A percentile compares a stretch with the other conserved stretches of the same genome.
Evolutionary conservation across 2,888 invertebrate species (phyloP).

Genomic region (Hartigia nigra): DNA sequence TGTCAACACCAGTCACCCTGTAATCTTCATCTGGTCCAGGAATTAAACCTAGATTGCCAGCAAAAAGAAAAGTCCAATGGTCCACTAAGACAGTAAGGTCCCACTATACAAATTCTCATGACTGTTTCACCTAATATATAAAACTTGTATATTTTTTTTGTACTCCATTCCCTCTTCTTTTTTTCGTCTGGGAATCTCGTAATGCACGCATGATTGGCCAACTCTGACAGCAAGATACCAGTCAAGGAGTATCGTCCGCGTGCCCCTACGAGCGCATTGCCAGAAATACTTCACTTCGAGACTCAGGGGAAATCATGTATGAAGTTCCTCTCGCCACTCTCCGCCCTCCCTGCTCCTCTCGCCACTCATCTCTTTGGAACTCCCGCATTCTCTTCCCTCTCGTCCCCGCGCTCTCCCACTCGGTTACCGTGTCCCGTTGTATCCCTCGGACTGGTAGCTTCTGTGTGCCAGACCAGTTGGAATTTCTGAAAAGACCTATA

Average conservation of each 20-base stretch:
- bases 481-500: constrained; percentile 17
- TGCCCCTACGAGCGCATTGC: constrained; percentile 53
- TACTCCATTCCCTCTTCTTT: constrained; percentile 27
- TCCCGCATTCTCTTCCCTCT: constrained; percentile 19
- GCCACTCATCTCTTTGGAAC: constrained; percentile 18
- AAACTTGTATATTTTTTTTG: background rate
- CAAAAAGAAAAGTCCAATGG: background rate
- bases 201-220: constrained; percentile 61
- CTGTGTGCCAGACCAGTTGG: constrained; percentile 3
- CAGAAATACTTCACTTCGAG: constrained; percentile 62
- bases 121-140: background rate
- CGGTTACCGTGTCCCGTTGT: constrained; percentile 10
- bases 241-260: constrained; percentile 11
- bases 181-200: constrained; percentile 55
- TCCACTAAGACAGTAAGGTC: background rate
- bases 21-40: background rate
- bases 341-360: constrained; percentile 33
- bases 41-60: background rate
- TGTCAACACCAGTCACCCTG: background rate
- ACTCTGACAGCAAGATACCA: constrained; percentile 53
- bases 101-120: background rate
- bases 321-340: constrained; percentile 56
- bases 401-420: constrained; percentile 17
- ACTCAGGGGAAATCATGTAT: constrained; percentile 65
- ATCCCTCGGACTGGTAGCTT: constrained; percentile 15